phyloP scores from a whole-genome alignment of 1,140 invertebrate species.

The Heliconius melpomene region DNA sequence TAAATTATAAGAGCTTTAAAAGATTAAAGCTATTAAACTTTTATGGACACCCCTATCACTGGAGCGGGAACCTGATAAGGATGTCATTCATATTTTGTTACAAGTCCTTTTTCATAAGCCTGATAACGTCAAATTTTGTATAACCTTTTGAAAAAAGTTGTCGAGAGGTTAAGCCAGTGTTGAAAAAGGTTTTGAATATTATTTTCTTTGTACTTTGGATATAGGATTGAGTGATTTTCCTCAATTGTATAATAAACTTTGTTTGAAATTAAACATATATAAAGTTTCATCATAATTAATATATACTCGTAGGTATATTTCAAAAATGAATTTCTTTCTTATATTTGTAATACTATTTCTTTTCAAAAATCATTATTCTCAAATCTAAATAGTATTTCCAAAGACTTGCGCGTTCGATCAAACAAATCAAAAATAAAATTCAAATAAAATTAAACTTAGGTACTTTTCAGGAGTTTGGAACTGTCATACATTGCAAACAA shows the following conservation, averaged over 20 bases:
- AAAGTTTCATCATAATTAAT: neutral
- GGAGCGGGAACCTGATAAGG: slow-evolving; percentile 46
- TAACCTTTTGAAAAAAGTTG: slow-evolving; percentile 2
- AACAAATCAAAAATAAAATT: too few species aligned
- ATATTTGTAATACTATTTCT: neutral
- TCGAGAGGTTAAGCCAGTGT: neutral
- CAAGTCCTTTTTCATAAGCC: slow-evolving; percentile 27
- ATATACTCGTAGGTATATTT: neutral
- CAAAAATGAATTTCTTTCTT: neutral
- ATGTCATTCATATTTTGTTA: slow-evolving; percentile 36
- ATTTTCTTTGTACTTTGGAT: neutral
- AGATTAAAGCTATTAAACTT: slow-evolving; percentile 70
- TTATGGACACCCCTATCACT: slow-evolving; percentile 60
- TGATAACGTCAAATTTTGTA: slow-evolving; percentile 24
- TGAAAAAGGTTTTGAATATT: neutral
- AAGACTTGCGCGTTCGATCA: too few species aligned
- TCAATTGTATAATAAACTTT: neutral
- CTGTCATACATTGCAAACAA: neutral
- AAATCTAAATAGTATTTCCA: too few species aligned
- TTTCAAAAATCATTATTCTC: too few species aligned
- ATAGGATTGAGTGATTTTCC: neutral
- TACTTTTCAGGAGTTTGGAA: too few species aligned
- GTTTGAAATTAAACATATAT: neutral
- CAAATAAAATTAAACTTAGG: too few species aligned
- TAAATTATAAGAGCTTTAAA: slow-evolving; percentile 59